Evolutionary conservation across 2,888 invertebrate species (phyloP).

Genomic region (Drosophila meridionalis): DNA sequence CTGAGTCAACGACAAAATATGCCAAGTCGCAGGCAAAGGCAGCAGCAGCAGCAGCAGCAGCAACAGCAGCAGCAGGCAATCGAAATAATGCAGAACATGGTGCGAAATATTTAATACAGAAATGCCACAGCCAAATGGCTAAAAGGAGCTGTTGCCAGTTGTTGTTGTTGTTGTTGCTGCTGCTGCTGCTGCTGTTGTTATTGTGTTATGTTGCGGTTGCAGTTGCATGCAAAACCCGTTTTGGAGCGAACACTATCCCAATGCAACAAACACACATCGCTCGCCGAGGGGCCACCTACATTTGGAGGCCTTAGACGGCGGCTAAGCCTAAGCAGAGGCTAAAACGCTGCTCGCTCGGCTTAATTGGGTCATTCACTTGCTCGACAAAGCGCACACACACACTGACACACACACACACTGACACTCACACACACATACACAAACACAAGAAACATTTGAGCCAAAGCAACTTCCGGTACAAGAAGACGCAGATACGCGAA

Average conservation of each 20-base stretch:
- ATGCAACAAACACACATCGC: constrained; percentile 8
- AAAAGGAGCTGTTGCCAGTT: constrained; percentile 39
- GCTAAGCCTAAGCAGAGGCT: constrained; percentile 61
- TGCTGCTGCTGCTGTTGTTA: constrained; percentile 15
- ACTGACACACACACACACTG: constrained; percentile 20
- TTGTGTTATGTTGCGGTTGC: constrained; percentile 41
- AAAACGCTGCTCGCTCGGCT: constrained; percentile 52
- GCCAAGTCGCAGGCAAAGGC: constrained; percentile 59
- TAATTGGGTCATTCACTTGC: constrained; percentile 80
- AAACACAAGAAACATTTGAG: constrained; percentile 20
- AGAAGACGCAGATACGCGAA: constrained; percentile 24
- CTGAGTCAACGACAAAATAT: constrained; percentile 80
- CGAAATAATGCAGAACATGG: constrained; percentile 80
- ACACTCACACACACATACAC: neutral
- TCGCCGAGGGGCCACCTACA: constrained; percentile 55
- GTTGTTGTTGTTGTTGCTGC: constrained; percentile 5
- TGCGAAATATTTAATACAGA: constrained; percentile 80
- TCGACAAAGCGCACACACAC: constrained; percentile 43
- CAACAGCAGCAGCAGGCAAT: constrained; percentile 54
- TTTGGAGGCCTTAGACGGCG: constrained; percentile 35
- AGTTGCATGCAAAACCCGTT: constrained; percentile 68
- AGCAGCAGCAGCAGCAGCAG: constrained; percentile 20
- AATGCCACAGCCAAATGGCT: constrained; percentile 52
- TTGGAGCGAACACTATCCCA: constrained; percentile 45
- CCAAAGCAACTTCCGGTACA: constrained; percentile 58